Evolutionary conservation across 2,888 invertebrate genomes (phyloP), one percentile per base, ranked within the genome.

Genomic region (Slavum lentiscoides): DNA sequence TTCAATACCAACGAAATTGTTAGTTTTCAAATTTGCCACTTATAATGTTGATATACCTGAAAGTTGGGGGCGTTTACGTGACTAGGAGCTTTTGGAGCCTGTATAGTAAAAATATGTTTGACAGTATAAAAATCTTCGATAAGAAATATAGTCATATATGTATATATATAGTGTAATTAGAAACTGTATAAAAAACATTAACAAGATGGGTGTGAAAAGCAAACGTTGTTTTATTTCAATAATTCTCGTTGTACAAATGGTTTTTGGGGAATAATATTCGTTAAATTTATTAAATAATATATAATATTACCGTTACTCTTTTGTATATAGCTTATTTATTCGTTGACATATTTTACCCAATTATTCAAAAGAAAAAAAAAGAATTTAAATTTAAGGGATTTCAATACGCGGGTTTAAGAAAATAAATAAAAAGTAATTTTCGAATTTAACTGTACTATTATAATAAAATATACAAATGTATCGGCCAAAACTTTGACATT

Each of bases 71-170:
- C 74, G 66, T 59, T 73, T 43, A 81, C 73, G 58, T 81, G 81
- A 66, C 81, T 68, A 74, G 68, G 68, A 74, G 76, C 69, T 70
- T 76, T 76, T 82, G 82, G 76, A 70, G 82, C 76, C 82, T 82
- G 81, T 82, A 67, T 61, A 73, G 69, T 69, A 64, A 82, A 82
- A 68, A 81, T 73, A 74, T 23, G 37, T 62, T 74, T 55, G 9
- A 74, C 58, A 49, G 11, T 82, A 85, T 84, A 81, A 85, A 85
- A 64, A 84, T 84, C 84, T 85, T 84, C 21, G 85, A 85, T 77
- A 55, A 39, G n/a, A 76, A 53, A 37, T 68, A 30, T 30, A 55
- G 19, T 55, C 7, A 49, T 15, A 11, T 30, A 53, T 68, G 30
- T 30, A 30, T 30, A 30, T 30, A 30, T 30, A 43, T n/a, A n/a